These are phyloP conservation scores for Eueides isabella DNA, from an alignment of 1,140 invertebrate genomes.

Conservation along the genomic window DNA sequence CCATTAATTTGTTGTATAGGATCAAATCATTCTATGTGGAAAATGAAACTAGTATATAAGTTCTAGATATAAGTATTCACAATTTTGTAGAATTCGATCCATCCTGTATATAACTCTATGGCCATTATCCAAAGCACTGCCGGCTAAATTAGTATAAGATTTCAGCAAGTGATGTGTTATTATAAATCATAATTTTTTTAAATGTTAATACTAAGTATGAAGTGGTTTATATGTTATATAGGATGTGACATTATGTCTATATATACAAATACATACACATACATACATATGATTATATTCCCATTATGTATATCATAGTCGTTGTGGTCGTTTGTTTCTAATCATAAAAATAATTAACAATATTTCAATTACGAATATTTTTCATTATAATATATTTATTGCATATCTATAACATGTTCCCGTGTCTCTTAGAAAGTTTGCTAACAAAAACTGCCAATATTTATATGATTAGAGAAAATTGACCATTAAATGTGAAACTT, in stretches of 20 bases:
- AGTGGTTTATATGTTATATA: slow-evolving; percentile 1
- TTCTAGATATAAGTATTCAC: slow-evolving; percentile 6
- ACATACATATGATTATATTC: neutral
- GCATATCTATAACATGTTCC: slow-evolving; percentile 3
- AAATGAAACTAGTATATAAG: neutral
- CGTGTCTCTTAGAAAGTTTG: neutral
- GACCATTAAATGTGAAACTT: neutral
- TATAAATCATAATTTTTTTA: neutral
- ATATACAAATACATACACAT: neutral
- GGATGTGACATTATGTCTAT: slow-evolving; percentile 1
- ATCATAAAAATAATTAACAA: neutral
- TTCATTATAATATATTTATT: slow-evolving; percentile 23
- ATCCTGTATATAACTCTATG: neutral
- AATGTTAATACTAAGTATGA: neutral
- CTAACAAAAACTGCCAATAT: slow-evolving; percentile 7
- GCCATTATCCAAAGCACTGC: slow-evolving; percentile 14
- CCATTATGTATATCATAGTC: neutral
- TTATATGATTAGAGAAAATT: neutral
- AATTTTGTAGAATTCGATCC: slow-evolving; percentile 9
- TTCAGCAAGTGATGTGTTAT: neutral
- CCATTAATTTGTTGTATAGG: neutral
- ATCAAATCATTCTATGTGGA: neutral
- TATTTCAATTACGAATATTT: neutral
- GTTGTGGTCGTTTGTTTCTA: slow-evolving; percentile 1
- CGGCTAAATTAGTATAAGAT: neutral